phyloP scores from a whole-genome alignment of 2,113 vertebrate genomes.

The Sinocyclocheilus anshuiensis region DNA sequence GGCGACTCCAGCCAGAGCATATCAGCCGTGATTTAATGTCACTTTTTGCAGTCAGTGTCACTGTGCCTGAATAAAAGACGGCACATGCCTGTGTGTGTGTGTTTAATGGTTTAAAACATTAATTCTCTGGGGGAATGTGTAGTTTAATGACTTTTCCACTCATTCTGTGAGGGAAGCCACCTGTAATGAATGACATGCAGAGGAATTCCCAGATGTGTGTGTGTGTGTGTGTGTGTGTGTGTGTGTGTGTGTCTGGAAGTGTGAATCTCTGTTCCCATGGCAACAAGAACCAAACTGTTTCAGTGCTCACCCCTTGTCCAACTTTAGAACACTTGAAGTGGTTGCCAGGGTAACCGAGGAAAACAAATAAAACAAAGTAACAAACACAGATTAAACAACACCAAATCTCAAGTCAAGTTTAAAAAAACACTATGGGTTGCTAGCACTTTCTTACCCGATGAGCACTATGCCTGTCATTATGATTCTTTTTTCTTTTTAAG shows the following conservation, averaged over 20 bases:
- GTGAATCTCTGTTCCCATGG: slow-evolving; percentile 34
- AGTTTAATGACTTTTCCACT: slow-evolving; percentile 6
- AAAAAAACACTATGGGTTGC: not conserved
- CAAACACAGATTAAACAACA: slow-evolving; percentile 20
- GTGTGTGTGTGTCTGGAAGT: not conserved
- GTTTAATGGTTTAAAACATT: slow-evolving; percentile 18
- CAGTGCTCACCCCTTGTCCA: not conserved
- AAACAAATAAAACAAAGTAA: slow-evolving; percentile 18
- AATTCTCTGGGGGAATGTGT: not conserved
- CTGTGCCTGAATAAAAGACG: not conserved
- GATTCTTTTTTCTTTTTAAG: not conserved
- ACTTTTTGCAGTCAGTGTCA: not conserved
- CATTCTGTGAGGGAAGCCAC: not conserved
- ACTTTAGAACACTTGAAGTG: slow-evolving; percentile 1
- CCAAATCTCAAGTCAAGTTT: not conserved
- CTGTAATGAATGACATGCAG: slow-evolving; percentile 9
- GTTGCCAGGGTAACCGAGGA: not conserved
- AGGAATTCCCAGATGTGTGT: slow-evolving; percentile 4
- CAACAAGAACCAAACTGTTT: slow-evolving; percentile 17
- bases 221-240: not conserved
- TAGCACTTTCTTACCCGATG: slow-evolving; percentile 1
- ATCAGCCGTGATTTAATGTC: not conserved
- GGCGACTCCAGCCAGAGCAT: not conserved
- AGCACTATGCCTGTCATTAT: not conserved
- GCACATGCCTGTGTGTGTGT: not conserved